Percentiles rank a stretch among this genome's conserved stretches.
Conservation (phyloP, 2,888 invertebrate genomes). For the Drosophila mulleri region DNA sequence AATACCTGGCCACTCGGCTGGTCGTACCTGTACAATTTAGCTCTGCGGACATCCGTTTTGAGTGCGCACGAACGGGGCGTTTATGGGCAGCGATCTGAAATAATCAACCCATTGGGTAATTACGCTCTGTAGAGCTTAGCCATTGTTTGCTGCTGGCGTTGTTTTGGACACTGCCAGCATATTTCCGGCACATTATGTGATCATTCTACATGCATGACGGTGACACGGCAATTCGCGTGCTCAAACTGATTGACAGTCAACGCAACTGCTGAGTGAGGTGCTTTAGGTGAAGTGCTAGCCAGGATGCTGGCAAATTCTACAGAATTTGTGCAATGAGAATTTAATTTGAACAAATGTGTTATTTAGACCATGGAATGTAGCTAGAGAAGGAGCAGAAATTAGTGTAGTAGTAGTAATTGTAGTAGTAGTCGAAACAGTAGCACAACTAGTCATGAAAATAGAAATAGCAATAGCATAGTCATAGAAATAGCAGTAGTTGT, state of each 20-base stretch:
- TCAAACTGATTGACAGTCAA: conserved; percentile 4
- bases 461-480: background rate
- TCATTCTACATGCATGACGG: background rate
- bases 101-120: conserved; percentile 8
- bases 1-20: background rate
- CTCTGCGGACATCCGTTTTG: background rate
- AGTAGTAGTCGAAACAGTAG: background rate
- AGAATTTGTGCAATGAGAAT: background rate
- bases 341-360: background rate
- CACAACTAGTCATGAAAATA: background rate
- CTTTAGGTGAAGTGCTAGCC: background rate
- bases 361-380: too few relatives aligned
- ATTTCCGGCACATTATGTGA: background rate
- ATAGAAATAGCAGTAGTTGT: background rate
- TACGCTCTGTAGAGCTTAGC: conserved; percentile 1
- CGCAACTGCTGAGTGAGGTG: background rate
- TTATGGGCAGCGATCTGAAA: conserved; percentile 9
- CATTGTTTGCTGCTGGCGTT: conserved; percentile 8
- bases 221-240: conserved; percentile 1
- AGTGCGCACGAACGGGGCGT: background rate
- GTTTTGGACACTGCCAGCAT: conserved; percentile 3
- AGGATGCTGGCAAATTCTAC: background rate
- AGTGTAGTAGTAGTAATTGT: background rate
- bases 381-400: background rate
- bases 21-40: background rate